Base-by-base conservation (phyloP, 1,140 invertebrate species). In the Drosophila melanica region DNA sequence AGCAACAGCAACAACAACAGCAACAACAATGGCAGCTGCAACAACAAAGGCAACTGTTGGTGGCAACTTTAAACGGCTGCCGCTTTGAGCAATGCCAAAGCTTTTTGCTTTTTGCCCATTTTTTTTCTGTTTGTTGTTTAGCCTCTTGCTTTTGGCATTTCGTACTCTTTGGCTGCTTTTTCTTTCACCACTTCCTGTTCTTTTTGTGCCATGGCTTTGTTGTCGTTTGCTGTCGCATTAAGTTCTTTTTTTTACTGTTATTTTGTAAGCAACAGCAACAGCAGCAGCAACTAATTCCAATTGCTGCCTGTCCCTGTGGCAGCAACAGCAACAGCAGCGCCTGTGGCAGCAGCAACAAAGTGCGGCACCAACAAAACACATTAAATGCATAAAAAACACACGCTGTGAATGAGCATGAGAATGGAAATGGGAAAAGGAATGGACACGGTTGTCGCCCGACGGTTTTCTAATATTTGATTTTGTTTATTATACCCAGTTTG, bases 391-490 rank as follows among this genome's bases (percentile, higher is more conserved):
- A 74, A 62, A 63, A 65, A 47, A 57, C 72, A 70, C 72, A 64
- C 67, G 59, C 72, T 54, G 59, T 9, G 58, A 18, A 44, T 16
- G 62, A 37, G 16, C 10, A 18, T 16, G 37, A 30, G 11, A 16
- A 41, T 20, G 50, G 47, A 1, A 47, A 12, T 12, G 20, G 44
- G 7, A 11, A 23, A 14, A 33, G 33, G 30, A n/a, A 39, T 20
- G 51, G 37, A 10, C 5, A 7, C 41, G 42, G 39, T 37, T 64
- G 59, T 9, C 39, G 44, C 37, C 53, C 44, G 54, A 55, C 18
- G 42, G 2, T 59, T 69, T 76, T 72, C 63, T 86, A 74, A 86
- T 82, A 82, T 86, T 81, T 86, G 72, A 81, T 80, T 74, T 73
- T 68, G 64, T 68, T 68, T 73, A 50, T 37, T 12, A 48, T 66